Percentiles rank a stretch among this genome's conserved stretches.
Conservation (phyloP, 2,888 invertebrate species). For the Nudaria mundana region DNA sequence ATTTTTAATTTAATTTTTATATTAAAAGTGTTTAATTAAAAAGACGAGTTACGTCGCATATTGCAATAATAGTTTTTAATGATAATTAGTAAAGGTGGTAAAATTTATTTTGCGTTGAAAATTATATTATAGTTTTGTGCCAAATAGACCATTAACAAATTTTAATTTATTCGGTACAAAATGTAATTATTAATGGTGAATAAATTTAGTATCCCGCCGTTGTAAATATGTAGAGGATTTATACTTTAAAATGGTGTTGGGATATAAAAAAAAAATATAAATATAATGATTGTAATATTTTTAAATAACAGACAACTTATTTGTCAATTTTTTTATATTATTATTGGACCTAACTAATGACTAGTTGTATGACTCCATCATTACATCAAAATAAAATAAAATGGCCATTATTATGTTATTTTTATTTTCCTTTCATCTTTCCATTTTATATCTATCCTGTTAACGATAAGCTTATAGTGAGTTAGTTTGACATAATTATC, state of each 20-base stretch:
- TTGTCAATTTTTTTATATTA: constrained; percentile 40
- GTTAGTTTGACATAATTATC: too few relatives aligned
- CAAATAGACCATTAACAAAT: constrained; percentile 72
- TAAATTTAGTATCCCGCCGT: constrained; percentile 51
- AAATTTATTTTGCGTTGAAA: constrained; percentile 26
- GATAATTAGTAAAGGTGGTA: constrained; percentile 34
- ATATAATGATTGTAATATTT: constrained; percentile 16
- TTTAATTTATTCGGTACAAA: constrained; percentile 76
- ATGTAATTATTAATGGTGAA: constrained; percentile 50
- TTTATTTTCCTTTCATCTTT: constrained; percentile 20
- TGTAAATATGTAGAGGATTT: constrained; percentile 49
- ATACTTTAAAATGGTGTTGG: constrained; percentile 59
- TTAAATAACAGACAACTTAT: constrained; percentile 63
- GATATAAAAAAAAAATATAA: constrained; percentile 15
- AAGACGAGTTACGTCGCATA: constrained; percentile 48
- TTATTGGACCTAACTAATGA: constrained; percentile 74
- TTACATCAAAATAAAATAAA: constrained; percentile 50
- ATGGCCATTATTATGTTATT: constrained; percentile 55
- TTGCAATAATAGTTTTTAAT: constrained; percentile 35
- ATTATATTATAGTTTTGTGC: constrained; percentile 67
- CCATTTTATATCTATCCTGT: too few relatives aligned
- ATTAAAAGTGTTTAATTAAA: constrained; percentile 33
- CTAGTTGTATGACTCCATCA: constrained; percentile 56
- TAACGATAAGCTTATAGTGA: too few relatives aligned
- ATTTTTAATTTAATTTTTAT: constrained; percentile 29